phyloP scores from a whole-genome alignment of 2,797 vertebrate species.

The Halcyon badia region DNA sequence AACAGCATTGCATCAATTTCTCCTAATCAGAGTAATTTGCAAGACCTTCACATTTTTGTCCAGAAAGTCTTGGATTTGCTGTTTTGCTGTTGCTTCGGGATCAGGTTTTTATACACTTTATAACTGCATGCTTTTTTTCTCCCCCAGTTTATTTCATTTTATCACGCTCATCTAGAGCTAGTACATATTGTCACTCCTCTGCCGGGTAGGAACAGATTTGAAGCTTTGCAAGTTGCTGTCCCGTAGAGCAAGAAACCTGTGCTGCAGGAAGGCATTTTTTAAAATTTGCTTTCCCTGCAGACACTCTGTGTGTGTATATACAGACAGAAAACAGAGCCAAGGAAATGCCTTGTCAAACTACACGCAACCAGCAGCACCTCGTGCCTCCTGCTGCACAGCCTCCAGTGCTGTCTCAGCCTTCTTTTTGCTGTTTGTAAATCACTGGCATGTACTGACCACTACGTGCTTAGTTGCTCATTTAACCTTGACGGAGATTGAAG shows the following conservation, averaged over 20 bases:
- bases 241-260: neutral
- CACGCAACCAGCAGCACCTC: neutral
- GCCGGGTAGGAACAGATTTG: neutral
- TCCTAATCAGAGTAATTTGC: neutral
- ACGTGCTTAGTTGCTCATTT: neutral
- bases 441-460: neutral
- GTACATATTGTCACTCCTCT: neutral
- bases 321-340: neutral
- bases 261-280: neutral
- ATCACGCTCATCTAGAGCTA: neutral
- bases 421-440: neutral
- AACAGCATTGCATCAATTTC: neutral
- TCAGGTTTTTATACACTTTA: neutral
- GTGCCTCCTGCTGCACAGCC: neutral
- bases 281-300: neutral
- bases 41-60: neutral
- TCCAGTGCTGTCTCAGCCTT: neutral
- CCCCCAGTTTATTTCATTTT: neutral
- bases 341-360: neutral
- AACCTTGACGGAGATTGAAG: neutral
- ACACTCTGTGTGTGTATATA: neutral
- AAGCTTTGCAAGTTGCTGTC: neutral
- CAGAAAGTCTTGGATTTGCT: neutral
- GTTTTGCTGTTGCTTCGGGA: neutral
- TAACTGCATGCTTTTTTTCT: neutral